Evolutionary conservation across 2,113 vertebrate genomes (phyloP), one percentile per base, ranked within the genome.

Genomic region (Himantopus leucocephalus): DNA sequence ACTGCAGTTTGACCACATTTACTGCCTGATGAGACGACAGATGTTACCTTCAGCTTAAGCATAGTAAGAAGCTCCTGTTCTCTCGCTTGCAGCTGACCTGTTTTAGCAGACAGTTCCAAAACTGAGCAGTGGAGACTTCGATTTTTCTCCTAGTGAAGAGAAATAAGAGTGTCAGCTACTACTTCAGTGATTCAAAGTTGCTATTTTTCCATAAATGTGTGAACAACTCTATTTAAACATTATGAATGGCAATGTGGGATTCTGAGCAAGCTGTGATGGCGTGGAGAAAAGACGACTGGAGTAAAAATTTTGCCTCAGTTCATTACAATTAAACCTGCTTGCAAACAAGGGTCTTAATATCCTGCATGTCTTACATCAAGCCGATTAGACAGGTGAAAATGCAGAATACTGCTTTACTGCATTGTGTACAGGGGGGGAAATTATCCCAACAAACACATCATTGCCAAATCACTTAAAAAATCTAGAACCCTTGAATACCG

Each of bases 31-130:
- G 39, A 63, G 48, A 17, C 0, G 14, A 80, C 55, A 81, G 72
- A 78, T 66, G 39, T 97, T 97, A 99, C 99, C 99, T 99, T 99
- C 27, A 99, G 97, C 85, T 98, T 98, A 60, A 99, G 98, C 98
- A 98, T 98, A 6, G 98, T 98, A 27, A 98, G 97, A 41, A 99
- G 98, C 55, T 99, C 98, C 96, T 99, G 98, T 67, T 99, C 99
- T n/a, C 98, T 98, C 3, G 98, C 99, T 93, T 99, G 98, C 82
- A 99, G 95, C 52, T 98, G 98, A 60, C 98, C 98, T 53, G 98
- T 96, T 75, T 98, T 99, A 64, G 98, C 96, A 70, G 99, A 99
- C 68, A 99, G 98, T 39, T 98, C 97, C 95, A 97, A 93, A 74
- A 99, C 58, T 0, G 98, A 98, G 90, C 97, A 98, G 96, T 97